These are phyloP conservation scores for Natator depressus DNA, from an alignment of 2,113 vertebrate species.

Conservation along the genomic window DNA sequence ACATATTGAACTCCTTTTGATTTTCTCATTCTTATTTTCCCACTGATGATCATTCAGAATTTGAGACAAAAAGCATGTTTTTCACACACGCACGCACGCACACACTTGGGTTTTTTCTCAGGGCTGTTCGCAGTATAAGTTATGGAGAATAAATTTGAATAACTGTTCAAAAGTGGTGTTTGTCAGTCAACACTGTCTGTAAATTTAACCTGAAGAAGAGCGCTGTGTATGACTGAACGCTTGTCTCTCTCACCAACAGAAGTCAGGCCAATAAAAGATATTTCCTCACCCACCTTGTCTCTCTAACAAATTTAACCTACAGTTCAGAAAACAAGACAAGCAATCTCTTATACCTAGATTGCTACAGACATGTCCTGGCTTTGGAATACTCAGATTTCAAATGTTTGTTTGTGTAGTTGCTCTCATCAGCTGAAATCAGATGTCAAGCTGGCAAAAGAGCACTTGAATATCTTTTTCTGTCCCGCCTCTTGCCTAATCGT, in stretches of 20 bases:
- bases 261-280: neutral
- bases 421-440: neutral
- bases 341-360: neutral
- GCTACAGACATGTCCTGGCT: neutral
- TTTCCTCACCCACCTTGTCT: neutral
- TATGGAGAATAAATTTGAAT: neutral
- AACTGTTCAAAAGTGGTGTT: neutral
- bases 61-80: neutral
- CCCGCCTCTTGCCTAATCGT: fast-evolving
- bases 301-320: neutral
- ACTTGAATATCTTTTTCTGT: fast-evolving
- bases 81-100: neutral
- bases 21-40: slow-evolving; percentile 29
- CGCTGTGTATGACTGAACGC: neutral
- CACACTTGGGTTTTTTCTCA: neutral
- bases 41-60: neutral
- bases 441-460: neutral
- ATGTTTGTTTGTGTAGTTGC: neutral
- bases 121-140: fast-evolving
- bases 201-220: neutral
- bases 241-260: neutral
- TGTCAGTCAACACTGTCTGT: neutral
- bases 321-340: neutral
- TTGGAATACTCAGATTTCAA: neutral
- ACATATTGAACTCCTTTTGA: neutral